Percentiles rank a stretch among this genome's conserved stretches.
These are phyloP conservation scores for Bujurquina vittata DNA, from an alignment of 2,113 vertebrate genomes.

Conservation along the genomic window DNA sequence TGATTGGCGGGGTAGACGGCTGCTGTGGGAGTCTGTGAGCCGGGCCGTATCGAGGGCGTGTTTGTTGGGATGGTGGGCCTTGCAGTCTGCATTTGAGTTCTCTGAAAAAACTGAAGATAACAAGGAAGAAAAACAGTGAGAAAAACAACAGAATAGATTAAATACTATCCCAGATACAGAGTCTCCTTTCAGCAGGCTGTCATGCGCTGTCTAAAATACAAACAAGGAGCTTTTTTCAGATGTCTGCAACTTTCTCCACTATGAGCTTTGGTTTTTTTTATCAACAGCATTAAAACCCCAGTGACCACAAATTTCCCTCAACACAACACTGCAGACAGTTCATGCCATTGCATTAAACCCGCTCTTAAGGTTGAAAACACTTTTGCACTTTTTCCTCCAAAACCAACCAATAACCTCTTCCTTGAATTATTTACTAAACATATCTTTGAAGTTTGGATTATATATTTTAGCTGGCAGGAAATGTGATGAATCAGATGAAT, in stretches of 20 bases:
- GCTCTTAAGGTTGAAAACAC: constrained; percentile 2
- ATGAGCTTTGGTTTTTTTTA: neutral
- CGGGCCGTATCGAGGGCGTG: constrained; percentile 90
- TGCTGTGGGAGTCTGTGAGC: constrained; percentile 87
- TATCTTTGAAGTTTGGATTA: neutral
- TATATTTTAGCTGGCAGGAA: neutral
- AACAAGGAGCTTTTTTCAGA: neutral
- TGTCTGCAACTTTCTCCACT: constrained; percentile 16
- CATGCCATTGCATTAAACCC: neutral
- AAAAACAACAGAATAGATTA: constrained; percentile 6
- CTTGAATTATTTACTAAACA: neutral
- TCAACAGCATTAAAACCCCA: constrained; percentile 7
- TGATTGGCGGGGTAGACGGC: constrained; percentile 94
- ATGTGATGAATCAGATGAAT: neutral
- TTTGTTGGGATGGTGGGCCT: constrained; percentile 91
- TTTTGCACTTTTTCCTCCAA: neutral
- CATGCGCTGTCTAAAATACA: constrained; percentile 7
- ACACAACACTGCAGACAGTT: neutral
- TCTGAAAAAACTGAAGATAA: constrained; percentile 91
- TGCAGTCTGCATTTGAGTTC: constrained; percentile 93
- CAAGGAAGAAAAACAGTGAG: constrained; percentile 16
- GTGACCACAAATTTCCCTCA: neutral
- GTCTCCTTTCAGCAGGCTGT: constrained; percentile 13
- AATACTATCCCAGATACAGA: neutral
- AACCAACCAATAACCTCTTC: neutral